Evolutionary conservation across 2,797 vertebrate species (phyloP), one percentile per base, ranked within the genome.

Genomic region (Clamator glandarius): DNA sequence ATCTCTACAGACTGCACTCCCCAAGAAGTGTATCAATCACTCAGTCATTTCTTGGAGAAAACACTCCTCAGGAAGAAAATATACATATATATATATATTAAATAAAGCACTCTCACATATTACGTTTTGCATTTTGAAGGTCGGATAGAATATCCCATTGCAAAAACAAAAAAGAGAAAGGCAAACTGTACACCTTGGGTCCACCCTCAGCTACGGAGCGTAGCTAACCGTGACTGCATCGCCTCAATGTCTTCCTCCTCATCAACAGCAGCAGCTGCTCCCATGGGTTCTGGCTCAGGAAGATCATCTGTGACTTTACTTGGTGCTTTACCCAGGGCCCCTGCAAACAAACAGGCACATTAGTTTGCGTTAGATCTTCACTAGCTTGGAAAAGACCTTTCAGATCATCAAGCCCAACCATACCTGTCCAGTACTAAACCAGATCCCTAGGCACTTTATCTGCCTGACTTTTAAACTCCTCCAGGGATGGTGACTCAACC

Each of bases 311-410:
- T 99, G 92, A 99, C 99, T 98, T 99, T 99, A 92, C 98, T 99
- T 10, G 99, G 99, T 24, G 99, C 99, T 98, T 99, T 99, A 74
- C 99, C 99, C 93, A 99, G 98, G 80, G 99, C 99, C 88, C 99
- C 99, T 99, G 96, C 75, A 96, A 67, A 95, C 28, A 75, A 13
- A 31, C 11, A 64, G 17, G 5, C 23, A 54, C 7, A 0, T 92
- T 24, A 92, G 44, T 0, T 0, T 12, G 8, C 4, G 2, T 5
- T 13, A 41, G 8, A 5, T 13, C 81, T 68, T 36, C 46, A 21
- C 12, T 39, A 39, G 39, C 39, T 39, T 39, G 39, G 39, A 39
- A 39, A 39, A 39, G 39, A 39, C 39, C 39, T 39, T 39, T 39
- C 39, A 39, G 39, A 39, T n/a, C n/a, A n/a, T 39, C 39, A 39